Evolutionary conservation across 2,888 invertebrate genomes (phyloP), one percentile per base, ranked within the genome.

Genomic region (Hyalella azteca): DNA sequence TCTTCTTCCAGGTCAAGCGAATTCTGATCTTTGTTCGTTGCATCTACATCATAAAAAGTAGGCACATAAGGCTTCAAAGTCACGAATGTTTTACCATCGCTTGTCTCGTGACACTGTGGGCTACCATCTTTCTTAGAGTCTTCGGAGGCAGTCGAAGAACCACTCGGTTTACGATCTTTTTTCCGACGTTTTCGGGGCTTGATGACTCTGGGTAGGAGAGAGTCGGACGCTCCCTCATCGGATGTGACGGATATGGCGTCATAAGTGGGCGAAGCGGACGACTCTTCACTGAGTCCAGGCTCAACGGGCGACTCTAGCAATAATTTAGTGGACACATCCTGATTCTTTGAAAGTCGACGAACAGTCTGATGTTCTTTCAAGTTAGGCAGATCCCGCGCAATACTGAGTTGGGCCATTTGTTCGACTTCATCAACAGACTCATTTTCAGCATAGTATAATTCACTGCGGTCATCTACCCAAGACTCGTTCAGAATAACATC

Each of bases 161-260:
- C 32, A 49, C 26, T 39, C 5, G 78, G 77, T 48, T 80, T 81
- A 26, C 81, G 78, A 87, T 95, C 95, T 89, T 95, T 95, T 92
- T 95, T 95, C 87, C 95, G 92, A 78, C 95, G 91, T 88, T 95
- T 95, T 77, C 95, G 90, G 7, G 95, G 95, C 88, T 95, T 95
- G 86, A 95, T 95, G 85, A 95, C 95, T 86, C 95, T 91, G 85
- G 95, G 95, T 87, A 95, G 89, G 89, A 93, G 93, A 85, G 93
- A 93, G 87, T 94, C 94, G 13, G 92, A 90, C 81, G 92, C 92
- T 89, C 93, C 93, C 89, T 93, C 93, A 88, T 93, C 93, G 88
- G 93, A 93, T n/a, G 79, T 82, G 73, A 81, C 81, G 26, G 80
- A 81, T 26, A 78, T 75, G 40, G 81, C 81, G 41, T 82, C 82